These are phyloP conservation scores for Trachymyrmex cornetzi DNA, from an alignment of 1,140 invertebrate genomes.

Conservation along the genomic window DNA sequence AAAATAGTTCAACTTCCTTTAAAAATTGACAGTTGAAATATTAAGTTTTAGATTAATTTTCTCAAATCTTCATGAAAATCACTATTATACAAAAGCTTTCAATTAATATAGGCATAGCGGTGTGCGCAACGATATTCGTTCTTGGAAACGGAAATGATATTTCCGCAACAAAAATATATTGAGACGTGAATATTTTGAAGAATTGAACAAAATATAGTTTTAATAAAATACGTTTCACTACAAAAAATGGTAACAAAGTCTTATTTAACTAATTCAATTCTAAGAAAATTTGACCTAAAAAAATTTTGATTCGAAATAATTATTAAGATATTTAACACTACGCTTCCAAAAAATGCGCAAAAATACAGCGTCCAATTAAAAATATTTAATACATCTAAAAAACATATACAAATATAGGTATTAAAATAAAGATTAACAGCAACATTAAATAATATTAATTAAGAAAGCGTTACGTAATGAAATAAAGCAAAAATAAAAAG, in stretches of 20 bases:
- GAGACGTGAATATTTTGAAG: not conserved
- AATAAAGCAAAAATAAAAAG: not conserved
- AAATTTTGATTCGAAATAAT: not conserved
- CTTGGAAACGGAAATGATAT: conserved; percentile 15
- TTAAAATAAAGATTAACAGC: not conserved
- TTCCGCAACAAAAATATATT: conserved; percentile 4
- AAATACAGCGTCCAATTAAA: not conserved
- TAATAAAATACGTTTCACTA: not conserved
- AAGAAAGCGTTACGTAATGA: not conserved
- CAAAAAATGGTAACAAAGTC: not conserved
- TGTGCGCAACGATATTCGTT: not conserved
- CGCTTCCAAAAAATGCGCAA: not conserved
- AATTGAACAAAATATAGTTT: not conserved
- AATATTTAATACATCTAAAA: not conserved
- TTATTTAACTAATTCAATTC: not conserved
- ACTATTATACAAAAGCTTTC: too few relatives aligned
- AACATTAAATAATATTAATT: not conserved
- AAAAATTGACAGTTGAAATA: too few relatives aligned
- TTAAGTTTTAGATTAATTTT: too few relatives aligned
- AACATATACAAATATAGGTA: not conserved
- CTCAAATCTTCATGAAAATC: too few relatives aligned
- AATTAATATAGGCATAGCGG: not conserved
- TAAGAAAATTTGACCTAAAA: too few relatives aligned
- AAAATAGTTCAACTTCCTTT: not conserved
- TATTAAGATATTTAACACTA: not conserved